Conservation (phyloP, 1,140 invertebrate species). For the Fopius arisanus region DNA sequence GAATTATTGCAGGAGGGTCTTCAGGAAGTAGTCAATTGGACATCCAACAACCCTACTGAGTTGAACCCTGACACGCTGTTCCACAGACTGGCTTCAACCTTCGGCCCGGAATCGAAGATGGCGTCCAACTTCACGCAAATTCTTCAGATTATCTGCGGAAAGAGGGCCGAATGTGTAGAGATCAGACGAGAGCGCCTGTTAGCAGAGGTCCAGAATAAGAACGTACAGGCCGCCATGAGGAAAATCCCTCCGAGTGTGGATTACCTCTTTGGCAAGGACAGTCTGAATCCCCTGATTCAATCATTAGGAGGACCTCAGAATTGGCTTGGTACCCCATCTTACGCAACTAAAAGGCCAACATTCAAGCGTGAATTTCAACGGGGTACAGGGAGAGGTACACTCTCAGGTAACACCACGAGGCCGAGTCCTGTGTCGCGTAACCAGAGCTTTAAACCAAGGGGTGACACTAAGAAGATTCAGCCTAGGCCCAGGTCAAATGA, state of each 20-base stretch:
- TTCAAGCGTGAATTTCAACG: neutral
- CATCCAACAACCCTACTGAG: neutral
- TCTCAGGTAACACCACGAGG: neutral
- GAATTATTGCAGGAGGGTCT: slow-evolving; percentile 27
- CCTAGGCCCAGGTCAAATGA: neutral
- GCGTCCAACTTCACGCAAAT: slow-evolving; percentile 26
- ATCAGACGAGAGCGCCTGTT: slow-evolving; percentile 37
- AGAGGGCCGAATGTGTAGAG: slow-evolving; percentile 44
- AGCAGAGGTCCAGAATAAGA: slow-evolving; percentile 28
- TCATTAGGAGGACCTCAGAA: slow-evolving; percentile 38
- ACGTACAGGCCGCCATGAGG: slow-evolving; percentile 32
- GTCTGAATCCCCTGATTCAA: slow-evolving; percentile 33
- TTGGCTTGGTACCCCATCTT: slow-evolving; percentile 37
- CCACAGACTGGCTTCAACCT: slow-evolving; percentile 1
- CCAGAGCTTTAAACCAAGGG: neutral
- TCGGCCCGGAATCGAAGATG: neutral
- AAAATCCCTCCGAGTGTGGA: slow-evolving; percentile 38
- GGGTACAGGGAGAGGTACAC: neutral
- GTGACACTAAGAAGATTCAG: neutral
- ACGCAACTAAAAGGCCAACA: neutral
- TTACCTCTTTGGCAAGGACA: slow-evolving; percentile 37
- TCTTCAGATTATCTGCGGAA: slow-evolving; percentile 43
- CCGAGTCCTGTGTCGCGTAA: too few species aligned
- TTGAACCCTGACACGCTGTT: slow-evolving; percentile 26
- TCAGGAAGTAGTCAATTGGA: slow-evolving; percentile 7